Evolutionary conservation across 2,113 vertebrate species (phyloP).

Genomic region (Onychorhynchus coronatus): DNA sequence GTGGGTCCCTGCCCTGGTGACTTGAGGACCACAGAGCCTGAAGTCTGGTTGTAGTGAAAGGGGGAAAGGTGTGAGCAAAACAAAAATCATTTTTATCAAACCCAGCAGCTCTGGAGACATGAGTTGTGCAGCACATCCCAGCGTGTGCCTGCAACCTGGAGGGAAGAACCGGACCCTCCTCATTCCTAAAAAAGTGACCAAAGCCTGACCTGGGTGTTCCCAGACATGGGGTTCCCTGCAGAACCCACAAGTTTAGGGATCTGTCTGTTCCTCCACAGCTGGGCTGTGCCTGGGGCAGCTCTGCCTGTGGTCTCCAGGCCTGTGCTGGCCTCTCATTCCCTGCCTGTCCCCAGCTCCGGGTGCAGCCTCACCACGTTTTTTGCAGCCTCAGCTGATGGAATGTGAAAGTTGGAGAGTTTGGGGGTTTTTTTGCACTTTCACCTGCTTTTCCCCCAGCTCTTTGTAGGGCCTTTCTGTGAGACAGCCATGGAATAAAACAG

Average conservation of each 20-base stretch:
- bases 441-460: background rate
- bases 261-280: background rate
- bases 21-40: background rate
- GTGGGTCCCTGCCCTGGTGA: background rate
- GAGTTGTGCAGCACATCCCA: accelerated
- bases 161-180: background rate
- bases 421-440: background rate
- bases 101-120: accelerated
- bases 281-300: background rate
- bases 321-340: background rate
- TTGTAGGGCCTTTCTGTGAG: background rate
- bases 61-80: background rate
- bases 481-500: background rate
- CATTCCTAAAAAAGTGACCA: background rate
- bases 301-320: accelerated
- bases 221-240: background rate
- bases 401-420: background rate
- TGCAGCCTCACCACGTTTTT: too few relatives aligned
- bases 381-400: background rate
- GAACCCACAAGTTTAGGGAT: accelerated
- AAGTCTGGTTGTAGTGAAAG: background rate
- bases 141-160: accelerated
- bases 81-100: accelerated
- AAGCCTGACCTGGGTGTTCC: too few relatives aligned
- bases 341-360: background rate